Base-by-base conservation (phyloP, 2,888 invertebrate genomes). In the Trichopoda pennipes region DNA sequence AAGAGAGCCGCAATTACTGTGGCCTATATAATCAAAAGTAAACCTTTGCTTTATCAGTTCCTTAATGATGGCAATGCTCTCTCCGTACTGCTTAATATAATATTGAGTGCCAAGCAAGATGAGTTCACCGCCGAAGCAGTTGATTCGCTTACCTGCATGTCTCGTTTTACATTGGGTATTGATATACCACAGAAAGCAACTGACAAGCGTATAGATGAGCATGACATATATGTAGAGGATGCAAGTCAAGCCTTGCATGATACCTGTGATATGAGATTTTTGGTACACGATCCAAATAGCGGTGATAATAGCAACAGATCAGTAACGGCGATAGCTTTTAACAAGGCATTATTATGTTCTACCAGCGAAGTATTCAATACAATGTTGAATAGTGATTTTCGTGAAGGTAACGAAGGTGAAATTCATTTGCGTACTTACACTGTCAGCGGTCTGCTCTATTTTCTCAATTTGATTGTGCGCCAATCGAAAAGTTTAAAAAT, bases 301-400 rank as follows among this genome's bases (percentile, higher is more conserved):
- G 47, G 70, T 4, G 85, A 85, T 19, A 80, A 69, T 2, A 70
- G 49, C n/a, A 81, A 75, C 17, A 12, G 32, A 79, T 53, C 84
- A n/a, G 85, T 84, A 38, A 86, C 80, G 66, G 61, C 61, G 1
- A 87, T 88, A 56, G 86, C 85, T 64, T 91, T 90, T 38, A 90
- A 88, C 73, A 91, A 90, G 79, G 87, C 89, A 79, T 74, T 90
- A 56, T 86, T 91, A 7, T 90, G 89, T 49, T 86, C 89, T 35
- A 86, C 87, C 66, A 91, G 91, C 78, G 91, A 91, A 74, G 91
- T 91, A 10, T 91, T 91, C 79, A 89, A 90, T 81, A 88, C 90
- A 44, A 91, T 91, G 91, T 85, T 91, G 7, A 91, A 90, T 64
- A 91, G 91, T 80, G 87, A 89, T 70, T 91, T 91, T 53, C 88